These are phyloP conservation scores for Aphidius gifuensis DNA, from an alignment of 1,140 invertebrate species.

Conservation along the genomic window DNA sequence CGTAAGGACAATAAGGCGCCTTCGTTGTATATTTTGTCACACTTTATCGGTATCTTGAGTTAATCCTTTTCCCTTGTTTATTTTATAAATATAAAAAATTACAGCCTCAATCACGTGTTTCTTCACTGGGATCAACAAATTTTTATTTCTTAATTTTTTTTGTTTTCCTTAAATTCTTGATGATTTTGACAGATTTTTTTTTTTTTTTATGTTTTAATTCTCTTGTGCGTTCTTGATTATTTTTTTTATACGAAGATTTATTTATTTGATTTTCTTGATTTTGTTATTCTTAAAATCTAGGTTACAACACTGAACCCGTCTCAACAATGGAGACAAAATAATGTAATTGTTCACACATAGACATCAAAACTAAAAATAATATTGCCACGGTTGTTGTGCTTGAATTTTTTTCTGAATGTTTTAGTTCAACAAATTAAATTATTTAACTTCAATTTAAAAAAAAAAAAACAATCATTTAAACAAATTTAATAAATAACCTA, in stretches of 20 bases:
- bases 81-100: conserved; percentile 25
- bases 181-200: background rate
- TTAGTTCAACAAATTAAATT: background rate
- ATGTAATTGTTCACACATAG: conserved; percentile 42
- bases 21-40: conserved; percentile 10
- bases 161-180: background rate
- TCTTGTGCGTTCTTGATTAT: conserved; percentile 1
- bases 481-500: background rate
- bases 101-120: background rate
- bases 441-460: conserved; percentile 11
- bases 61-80: conserved; percentile 11
- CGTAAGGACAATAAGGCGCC: conserved; percentile 19
- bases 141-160: conserved; percentile 9
- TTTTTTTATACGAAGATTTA: background rate
- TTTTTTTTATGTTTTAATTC: conserved; percentile 25
- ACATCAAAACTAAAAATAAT: conserved; percentile 4
- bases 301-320: conserved; percentile 54
- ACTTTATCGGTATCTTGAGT: too few relatives aligned
- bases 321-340: conserved; percentile 49
- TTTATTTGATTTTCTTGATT: conserved; percentile 20
- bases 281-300: conserved; percentile 47
- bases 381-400: background rate
- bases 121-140: too few relatives aligned
- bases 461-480: conserved; percentile 3
- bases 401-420: too few relatives aligned